Percentiles rank a stretch among this genome's conserved stretches.
Evolutionary conservation across 2,797 vertebrate species (phyloP).

Genomic region (Syncerus caffer): DNA sequence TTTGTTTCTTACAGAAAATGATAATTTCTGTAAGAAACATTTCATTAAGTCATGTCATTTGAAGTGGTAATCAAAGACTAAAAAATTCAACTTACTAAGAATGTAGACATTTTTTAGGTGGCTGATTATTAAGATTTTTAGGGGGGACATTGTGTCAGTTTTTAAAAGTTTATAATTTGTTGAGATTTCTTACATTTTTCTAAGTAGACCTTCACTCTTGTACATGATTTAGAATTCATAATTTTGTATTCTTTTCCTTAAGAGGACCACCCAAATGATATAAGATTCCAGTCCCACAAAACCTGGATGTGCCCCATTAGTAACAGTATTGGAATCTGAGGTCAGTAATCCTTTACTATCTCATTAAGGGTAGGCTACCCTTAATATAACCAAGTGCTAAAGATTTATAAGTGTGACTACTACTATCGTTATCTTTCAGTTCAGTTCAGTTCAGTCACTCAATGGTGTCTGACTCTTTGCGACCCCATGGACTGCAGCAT

Average conservation of each 20-base stretch:
- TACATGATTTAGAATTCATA: not conserved
- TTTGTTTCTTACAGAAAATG: not conserved
- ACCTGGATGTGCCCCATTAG: not conserved
- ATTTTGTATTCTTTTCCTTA: not conserved
- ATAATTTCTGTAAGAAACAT: not conserved
- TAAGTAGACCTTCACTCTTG: not conserved
- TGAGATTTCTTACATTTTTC: not conserved
- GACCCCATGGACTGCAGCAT: not conserved
- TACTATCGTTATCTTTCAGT: no score
- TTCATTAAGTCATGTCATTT: not conserved
- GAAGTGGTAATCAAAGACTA: not conserved
- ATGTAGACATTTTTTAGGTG: not conserved
- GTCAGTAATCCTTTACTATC: not conserved
- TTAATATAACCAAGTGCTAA: not conserved
- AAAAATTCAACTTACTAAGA: not conserved
- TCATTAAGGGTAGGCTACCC: not conserved
- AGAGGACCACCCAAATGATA: not conserved
- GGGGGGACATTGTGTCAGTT: not conserved
- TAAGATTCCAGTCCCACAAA: not conserved
- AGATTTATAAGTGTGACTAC: not conserved
- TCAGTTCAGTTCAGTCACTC: not conserved
- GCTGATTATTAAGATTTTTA: not conserved
- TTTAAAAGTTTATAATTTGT: not conserved
- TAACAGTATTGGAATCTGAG: not conserved
- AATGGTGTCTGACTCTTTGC: accelerated